phyloP scores from a whole-genome alignment of 64 coral and sea anemone genomes.

The Acropora yongei region DNA sequence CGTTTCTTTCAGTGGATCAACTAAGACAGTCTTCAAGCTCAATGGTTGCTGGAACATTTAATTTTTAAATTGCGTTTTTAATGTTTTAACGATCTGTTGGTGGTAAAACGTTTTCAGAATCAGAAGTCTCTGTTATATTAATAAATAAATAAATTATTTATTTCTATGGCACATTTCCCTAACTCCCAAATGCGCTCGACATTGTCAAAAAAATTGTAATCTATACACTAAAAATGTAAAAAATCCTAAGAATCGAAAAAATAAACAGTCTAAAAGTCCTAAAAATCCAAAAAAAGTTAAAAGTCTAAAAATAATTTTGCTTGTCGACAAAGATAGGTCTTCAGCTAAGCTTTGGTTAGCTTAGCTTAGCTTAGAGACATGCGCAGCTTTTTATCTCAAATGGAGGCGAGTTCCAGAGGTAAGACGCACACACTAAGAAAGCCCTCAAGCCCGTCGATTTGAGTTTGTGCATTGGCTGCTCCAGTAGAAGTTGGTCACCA shows the following conservation, averaged over 20 bases:
- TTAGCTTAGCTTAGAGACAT: neutral
- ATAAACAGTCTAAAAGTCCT: neutral
- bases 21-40: too few relatives aligned
- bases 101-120: too few relatives aligned
- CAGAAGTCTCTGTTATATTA: too few relatives aligned
- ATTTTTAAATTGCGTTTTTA: too few relatives aligned
- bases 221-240: neutral
- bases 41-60: too few relatives aligned
- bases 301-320: neutral
- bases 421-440: neutral
- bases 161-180: neutral
- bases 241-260: neutral
- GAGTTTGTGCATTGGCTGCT: conserved; percentile 9
- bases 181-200: neutral
- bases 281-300: neutral
- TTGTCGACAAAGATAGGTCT: conserved; percentile 12
- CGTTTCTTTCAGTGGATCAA: too few relatives aligned
- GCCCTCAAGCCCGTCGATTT: conserved; percentile 22
- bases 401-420: neutral
- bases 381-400: conserved; percentile 10
- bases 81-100: too few relatives aligned
- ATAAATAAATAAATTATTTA: neutral
- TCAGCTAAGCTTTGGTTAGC: neutral
- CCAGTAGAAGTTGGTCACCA: neutral
- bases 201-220: neutral